Evolutionary conservation across 2,888 invertebrate species (phyloP), one percentile per base, ranked within the genome.

Genomic region (Nemapogon koenigi): DNA sequence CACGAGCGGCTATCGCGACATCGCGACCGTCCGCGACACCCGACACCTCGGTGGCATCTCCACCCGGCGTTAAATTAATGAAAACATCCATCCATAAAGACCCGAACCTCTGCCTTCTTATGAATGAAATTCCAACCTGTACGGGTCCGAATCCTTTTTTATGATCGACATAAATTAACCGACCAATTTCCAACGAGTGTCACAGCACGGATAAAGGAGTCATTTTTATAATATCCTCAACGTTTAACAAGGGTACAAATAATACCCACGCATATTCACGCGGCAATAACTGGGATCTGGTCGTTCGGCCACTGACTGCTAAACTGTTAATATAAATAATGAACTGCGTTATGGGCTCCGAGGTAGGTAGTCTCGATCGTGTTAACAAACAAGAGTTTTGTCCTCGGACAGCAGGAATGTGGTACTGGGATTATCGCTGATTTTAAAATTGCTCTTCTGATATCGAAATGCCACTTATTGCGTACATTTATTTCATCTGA

Each of bases 321-420:
- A 73, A 76, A 73, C 76, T 76, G 78, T 78, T 78, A 76, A 73
- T 72, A 71, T 76, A 75, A 76, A 76, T 78, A 76, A 78, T 78
- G 78, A 75, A 75, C 76, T 78, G 75, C 57, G 67, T 73, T 72
- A 75, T 69, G 67, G 60, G 54, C 62, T 56, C 53, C 55, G 59
- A 62, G 64, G 70, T 68, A 66, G 70, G 70, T 65, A 67, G 71
- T 59, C 55, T 50, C 55, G 47, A 33, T 16, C 31, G 38, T 59
- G 72, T 66, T 73, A 71, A 78, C 66, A 75, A 71, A 76, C 69
- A 64, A 64, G 55, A 58, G 59, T 61, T 69, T 73, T 75, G 69
- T 75, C 53, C 53, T 55, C 49, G 44, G 46, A 53, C 49, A 40
- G 31, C 28, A 22, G 7, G 33, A 31, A 19, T 33, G 18, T 37